Percentiles rank a stretch among this genome's conserved stretches.
Evolutionary conservation across 2,888 invertebrate species (phyloP).

Genomic region (Drosophila sordidula): DNA sequence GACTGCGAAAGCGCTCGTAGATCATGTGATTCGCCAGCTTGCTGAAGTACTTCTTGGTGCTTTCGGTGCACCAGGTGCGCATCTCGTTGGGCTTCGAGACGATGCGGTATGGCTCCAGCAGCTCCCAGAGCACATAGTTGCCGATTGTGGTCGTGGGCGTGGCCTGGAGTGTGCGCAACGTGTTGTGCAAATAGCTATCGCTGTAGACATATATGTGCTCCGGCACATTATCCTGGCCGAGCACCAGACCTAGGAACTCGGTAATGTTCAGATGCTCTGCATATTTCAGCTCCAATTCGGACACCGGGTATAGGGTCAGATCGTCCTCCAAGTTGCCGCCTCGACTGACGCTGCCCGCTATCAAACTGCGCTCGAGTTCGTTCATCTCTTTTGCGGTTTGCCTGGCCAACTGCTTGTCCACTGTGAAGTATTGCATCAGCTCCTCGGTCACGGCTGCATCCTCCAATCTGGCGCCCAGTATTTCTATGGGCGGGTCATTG

Average conservation of each 20-base stretch:
- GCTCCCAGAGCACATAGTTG: constrained; percentile 78
- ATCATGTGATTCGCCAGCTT: constrained; percentile 76
- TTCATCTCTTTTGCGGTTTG: constrained; percentile 56
- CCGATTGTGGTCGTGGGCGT: constrained; percentile 54
- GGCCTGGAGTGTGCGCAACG: constrained; percentile 47
- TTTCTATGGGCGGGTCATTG: constrained; percentile 8
- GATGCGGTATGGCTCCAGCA: constrained; percentile 68
- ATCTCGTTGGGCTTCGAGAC: constrained; percentile 34
- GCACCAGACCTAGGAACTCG: constrained; percentile 63
- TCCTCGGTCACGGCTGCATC: constrained; percentile 17
- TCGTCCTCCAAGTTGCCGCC: constrained; percentile 39
- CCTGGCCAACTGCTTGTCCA: constrained; percentile 50
- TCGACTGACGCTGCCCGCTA: constrained; percentile 9
- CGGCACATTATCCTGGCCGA: constrained; percentile 71
- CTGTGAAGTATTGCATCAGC: constrained; percentile 60
- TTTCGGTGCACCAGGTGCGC: constrained; percentile 64
- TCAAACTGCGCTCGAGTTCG: constrained; percentile 57
- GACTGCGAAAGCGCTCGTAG: constrained; percentile 66
- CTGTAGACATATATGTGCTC: constrained; percentile 71
- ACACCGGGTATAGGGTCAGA: constrained; percentile 48
- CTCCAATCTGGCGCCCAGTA: not conserved
- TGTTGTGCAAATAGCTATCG: constrained; percentile 57
- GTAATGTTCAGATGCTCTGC: constrained; percentile 64
- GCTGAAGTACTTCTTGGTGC: constrained; percentile 72
- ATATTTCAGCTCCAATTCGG: constrained; percentile 59